A percentile compares a stretch with the other conserved stretches of the same genome.
phyloP scores from a whole-genome alignment of 2,888 invertebrate species.

The Troglohyphantes excavatus region DNA sequence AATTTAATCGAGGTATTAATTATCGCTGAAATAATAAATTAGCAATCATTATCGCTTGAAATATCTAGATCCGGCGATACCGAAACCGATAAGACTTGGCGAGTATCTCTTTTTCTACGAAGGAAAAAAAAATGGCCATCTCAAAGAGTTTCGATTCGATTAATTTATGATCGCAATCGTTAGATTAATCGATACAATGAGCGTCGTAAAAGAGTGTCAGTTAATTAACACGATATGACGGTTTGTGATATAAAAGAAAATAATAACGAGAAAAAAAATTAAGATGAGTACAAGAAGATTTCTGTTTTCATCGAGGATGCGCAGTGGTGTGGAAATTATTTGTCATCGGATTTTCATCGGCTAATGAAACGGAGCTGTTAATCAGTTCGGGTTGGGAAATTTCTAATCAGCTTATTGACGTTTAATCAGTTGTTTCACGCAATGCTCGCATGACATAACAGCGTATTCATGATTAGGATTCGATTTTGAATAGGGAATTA shows the following conservation, averaged over 20 bases:
- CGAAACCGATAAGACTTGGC: constrained; percentile 15
- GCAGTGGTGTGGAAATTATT: constrained; percentile 42
- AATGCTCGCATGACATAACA: background rate
- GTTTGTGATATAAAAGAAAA: background rate
- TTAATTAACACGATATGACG: constrained; percentile 48
- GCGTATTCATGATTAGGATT: too few species aligned
- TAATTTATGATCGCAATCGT: constrained; percentile 31
- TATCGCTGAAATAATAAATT: constrained; percentile 57
- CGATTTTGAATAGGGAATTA: too few species aligned
- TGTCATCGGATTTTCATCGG: constrained; percentile 44
- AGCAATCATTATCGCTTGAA: constrained; percentile 10
- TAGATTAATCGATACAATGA: constrained; percentile 32
- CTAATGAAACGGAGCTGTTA: constrained; percentile 48
- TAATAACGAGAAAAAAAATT: background rate
- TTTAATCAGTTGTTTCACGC: constrained; percentile 23
- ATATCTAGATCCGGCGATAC: constrained; percentile 31
- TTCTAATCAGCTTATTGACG: constrained; percentile 21
- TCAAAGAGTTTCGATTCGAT: constrained; percentile 40
- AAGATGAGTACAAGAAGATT: background rate
- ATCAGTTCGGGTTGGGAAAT: constrained; percentile 49
- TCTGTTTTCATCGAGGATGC: background rate
- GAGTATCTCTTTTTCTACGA: background rate
- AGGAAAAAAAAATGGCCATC: background rate
- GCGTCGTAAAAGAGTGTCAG: constrained; percentile 28
- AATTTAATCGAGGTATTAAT: constrained; percentile 49